phyloP scores from a whole-genome alignment of 2,113 vertebrate genomes.

The Puffinus mauretanicus region DNA sequence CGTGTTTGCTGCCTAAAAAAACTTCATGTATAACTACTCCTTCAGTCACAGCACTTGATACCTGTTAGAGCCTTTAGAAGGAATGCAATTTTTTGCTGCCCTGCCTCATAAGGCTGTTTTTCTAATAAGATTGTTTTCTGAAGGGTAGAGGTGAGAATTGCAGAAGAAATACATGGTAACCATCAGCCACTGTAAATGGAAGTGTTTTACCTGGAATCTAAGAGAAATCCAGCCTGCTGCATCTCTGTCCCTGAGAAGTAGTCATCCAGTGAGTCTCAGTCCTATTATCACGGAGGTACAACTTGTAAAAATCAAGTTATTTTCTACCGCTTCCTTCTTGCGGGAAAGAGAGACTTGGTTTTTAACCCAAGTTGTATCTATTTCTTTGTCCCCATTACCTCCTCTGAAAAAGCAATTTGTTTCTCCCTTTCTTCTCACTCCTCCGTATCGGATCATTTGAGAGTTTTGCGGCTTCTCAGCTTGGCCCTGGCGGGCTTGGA shows the following conservation, averaged over 20 bases:
- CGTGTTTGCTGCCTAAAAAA: not conserved
- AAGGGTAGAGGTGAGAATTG: not conserved
- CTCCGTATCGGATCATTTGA: not conserved
- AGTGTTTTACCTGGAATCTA: not conserved
- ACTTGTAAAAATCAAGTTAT: not conserved
- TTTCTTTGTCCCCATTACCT: not conserved
- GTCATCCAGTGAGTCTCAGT: not conserved
- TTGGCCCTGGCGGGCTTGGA: not conserved
- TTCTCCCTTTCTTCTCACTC: not conserved
- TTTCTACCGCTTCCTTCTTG: not conserved
- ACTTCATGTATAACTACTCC: not conserved
- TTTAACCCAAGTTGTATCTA: not conserved
- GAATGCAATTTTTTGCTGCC: not conserved
- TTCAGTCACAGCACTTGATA: not conserved
- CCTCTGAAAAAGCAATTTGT: not conserved
- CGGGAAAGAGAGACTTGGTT: not conserved
- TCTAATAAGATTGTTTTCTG: not conserved
- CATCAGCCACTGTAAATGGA: not conserved
- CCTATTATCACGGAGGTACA: not conserved
- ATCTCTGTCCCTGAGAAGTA: not conserved
- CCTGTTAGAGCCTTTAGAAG: not conserved
- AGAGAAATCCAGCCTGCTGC: not conserved
- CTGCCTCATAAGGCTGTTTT: not conserved
- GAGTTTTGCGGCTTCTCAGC: not conserved
- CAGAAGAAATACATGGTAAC: not conserved